Evolutionary conservation across 2,888 invertebrate genomes (phyloP), one percentile per base, ranked within the genome.

Genomic region (Dryococelus australis): DNA sequence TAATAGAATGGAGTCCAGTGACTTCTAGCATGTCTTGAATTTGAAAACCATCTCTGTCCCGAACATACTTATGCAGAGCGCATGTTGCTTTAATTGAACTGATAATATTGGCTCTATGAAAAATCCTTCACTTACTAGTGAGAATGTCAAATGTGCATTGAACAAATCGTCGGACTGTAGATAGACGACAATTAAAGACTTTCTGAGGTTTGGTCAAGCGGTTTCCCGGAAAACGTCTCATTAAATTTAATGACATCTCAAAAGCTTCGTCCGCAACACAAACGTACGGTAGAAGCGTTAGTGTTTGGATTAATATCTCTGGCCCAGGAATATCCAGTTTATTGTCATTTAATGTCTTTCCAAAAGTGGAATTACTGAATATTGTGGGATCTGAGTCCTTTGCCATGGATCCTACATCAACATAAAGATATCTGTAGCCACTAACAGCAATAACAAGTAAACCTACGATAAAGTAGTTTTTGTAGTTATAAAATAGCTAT

Each of bases 201-300:
- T 16, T 79, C 79, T 79, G 79, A 79, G 79, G 6, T 79, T 79
- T 79, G 79, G 79, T 79, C 79, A 79, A 79, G 79, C 79, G 79
- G 20, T 79, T 79, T 79, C 79, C 79, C 79, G 20, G 79, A 12
- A 47, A 47, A 47, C 9, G 79, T 16, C 79, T 79, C 8, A 16
- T 79, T 79, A 79, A 79, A 79, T 79, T 16, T 24, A 26, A 8
- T 79, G 8, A 10, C 79, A 10, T 10, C 79, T 10, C 79, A 16
- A 79, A 79, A 79, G 20, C 79, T 26, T 79, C 8, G 27, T 26
- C 24, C 27, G 79, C 8, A 79, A 79, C 8, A 79, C 6, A 79
- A 79, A 79, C 8, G 79, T 79, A 79, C 6, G 79, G 24, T 16
- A 79, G 79, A 79, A 9, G 12, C 47, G 6, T 47, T 12, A 47